Evolutionary conservation across 2,888 invertebrate species (phyloP).

Genomic region (Perizoma flavofasciatum): DNA sequence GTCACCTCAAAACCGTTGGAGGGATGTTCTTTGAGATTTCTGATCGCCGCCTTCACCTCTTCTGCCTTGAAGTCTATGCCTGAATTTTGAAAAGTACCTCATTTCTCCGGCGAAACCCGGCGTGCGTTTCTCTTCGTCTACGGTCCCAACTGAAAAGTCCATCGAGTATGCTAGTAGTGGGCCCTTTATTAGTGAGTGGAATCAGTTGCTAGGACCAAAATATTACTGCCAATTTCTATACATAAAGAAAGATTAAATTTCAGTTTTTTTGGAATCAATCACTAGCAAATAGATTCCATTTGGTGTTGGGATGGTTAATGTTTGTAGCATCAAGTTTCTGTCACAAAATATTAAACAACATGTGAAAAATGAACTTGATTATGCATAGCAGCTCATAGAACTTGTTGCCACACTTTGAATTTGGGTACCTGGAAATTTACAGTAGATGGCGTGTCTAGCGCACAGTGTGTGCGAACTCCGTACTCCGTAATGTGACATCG

Average conservation of each 20-base stretch:
- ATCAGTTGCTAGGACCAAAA: slow-evolving; percentile 47
- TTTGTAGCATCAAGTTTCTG: slow-evolving; percentile 56
- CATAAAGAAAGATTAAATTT: not conserved
- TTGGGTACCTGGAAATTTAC: slow-evolving; percentile 79
- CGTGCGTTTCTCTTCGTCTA: slow-evolving; percentile 53
- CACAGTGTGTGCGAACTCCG: slow-evolving; percentile 51
- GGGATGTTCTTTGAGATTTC: slow-evolving; percentile 39
- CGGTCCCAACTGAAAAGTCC: slow-evolving; percentile 81
- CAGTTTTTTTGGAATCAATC: slow-evolving; percentile 37
- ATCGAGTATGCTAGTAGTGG: slow-evolving; percentile 76
- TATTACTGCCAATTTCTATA: slow-evolving; percentile 11
- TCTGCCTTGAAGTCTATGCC: slow-evolving; percentile 46
- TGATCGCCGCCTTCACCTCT: slow-evolving; percentile 46
- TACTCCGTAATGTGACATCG: slow-evolving; percentile 51
- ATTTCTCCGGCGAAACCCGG: slow-evolving; percentile 31
- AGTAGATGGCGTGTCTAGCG: slow-evolving; percentile 74
- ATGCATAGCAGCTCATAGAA: slow-evolving; percentile 32
- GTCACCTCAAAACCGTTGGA: slow-evolving; percentile 76
- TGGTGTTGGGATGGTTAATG: slow-evolving; percentile 56
- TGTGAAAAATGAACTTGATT: slow-evolving; percentile 10
- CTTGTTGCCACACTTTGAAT: slow-evolving; percentile 64
- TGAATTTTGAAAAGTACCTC: slow-evolving; percentile 80
- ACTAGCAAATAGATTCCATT: slow-evolving; percentile 57
- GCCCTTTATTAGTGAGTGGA: slow-evolving; percentile 52
- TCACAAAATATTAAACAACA: slow-evolving; percentile 18